Conservation (phyloP, 1,140 invertebrate species). For the Drosophila leontia region DNA sequence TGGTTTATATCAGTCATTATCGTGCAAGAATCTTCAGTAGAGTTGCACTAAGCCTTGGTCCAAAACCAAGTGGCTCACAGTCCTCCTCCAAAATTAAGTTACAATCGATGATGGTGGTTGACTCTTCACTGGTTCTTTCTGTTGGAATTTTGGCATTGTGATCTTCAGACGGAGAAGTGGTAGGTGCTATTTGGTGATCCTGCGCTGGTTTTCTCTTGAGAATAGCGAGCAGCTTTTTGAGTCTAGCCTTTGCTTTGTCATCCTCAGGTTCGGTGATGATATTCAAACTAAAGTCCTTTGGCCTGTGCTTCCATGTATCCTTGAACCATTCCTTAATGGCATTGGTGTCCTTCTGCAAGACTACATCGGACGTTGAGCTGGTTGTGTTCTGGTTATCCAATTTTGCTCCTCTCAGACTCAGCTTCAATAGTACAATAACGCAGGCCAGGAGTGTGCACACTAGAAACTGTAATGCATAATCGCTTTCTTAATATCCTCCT, state of each 20-base stretch:
- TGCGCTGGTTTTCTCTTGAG: not conserved
- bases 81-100: slow-evolving; percentile 16
- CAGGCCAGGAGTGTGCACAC: slow-evolving; percentile 9
- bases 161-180: not conserved
- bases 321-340: slow-evolving; percentile 1
- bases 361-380: not conserved
- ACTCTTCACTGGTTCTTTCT: not conserved
- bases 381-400: not conserved
- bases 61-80: slow-evolving; percentile 14
- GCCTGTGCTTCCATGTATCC: slow-evolving; percentile 1
- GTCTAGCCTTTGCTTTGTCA: not conserved
- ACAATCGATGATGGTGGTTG: slow-evolving; percentile 22
- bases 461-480: slow-evolving; percentile 13
- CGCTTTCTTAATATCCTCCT: slow-evolving; percentile 5
- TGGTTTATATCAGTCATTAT: slow-evolving; percentile 2
- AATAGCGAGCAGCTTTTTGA: slow-evolving; percentile 19
- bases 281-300: slow-evolving; percentile 12
- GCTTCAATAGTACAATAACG: slow-evolving; percentile 23
- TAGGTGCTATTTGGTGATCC: slow-evolving; percentile 3
- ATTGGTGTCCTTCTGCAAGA: not conserved
- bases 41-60: slow-evolving; percentile 33
- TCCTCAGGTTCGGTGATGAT: not conserved
- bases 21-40: slow-evolving; percentile 31
- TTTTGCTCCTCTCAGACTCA: not conserved
- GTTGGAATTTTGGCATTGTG: not conserved